Evolutionary conservation across 2,113 vertebrate species (phyloP).

Genomic region (Brachyhypopomus occidentalis): DNA sequence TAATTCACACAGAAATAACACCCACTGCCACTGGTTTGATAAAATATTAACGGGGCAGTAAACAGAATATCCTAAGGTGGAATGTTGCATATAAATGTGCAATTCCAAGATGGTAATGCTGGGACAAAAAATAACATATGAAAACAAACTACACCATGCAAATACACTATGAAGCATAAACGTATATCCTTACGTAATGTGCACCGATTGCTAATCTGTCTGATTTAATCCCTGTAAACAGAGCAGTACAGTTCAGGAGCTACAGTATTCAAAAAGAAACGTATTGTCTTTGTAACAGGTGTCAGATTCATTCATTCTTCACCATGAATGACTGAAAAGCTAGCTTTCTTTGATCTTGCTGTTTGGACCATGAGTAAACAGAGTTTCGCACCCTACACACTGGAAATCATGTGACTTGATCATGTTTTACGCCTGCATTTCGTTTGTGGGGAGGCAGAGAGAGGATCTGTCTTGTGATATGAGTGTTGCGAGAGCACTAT

Average conservation of each 20-base stretch:
- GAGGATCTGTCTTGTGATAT: constrained; percentile 7
- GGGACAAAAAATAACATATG: background rate
- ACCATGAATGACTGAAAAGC: background rate
- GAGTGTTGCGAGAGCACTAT: background rate
- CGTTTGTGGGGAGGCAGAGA: background rate
- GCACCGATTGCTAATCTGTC: background rate
- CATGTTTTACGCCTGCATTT: background rate
- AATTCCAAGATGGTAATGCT: background rate
- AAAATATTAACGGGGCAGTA: background rate
- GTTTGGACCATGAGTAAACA: background rate
- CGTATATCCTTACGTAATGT: background rate
- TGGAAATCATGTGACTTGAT: constrained; percentile 21
- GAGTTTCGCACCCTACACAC: constrained; percentile 7
- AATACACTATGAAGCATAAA: background rate
- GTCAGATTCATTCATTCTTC: constrained; percentile 6
- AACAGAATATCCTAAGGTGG: background rate
- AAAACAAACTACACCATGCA: too few species aligned
- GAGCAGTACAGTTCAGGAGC: background rate
- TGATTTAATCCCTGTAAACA: background rate
- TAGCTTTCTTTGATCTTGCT: constrained; percentile 6
- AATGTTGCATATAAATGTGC: constrained; percentile 2
- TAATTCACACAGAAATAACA: too few species aligned
- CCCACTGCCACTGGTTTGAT: background rate
- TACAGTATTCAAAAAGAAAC: background rate
- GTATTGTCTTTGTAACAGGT: background rate